A percentile compares a stretch with the other conserved stretches of the same genome.
These are phyloP conservation scores for Heliconius hewitsoni DNA, from an alignment of 1,140 invertebrate species.

Conservation along the genomic window DNA sequence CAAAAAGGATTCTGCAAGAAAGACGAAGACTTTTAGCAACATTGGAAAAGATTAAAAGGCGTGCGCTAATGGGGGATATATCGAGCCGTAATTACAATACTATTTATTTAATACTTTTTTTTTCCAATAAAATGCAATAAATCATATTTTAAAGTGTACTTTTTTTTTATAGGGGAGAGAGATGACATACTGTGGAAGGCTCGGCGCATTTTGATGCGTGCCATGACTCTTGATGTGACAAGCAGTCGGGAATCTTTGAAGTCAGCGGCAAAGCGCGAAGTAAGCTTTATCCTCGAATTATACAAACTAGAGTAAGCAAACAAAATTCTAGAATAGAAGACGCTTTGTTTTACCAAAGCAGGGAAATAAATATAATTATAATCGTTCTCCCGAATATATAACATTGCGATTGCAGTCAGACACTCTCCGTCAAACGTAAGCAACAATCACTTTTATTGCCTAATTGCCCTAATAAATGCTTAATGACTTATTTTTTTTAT, in stretches of 20 bases:
- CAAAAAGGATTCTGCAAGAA: constrained; percentile 5
- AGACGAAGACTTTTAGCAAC: background rate
- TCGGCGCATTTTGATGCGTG: background rate
- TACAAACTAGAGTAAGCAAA: too few species aligned
- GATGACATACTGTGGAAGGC: constrained; percentile 13
- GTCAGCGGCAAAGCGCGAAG: background rate
- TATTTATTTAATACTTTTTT: background rate
- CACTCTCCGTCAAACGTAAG: too few species aligned
- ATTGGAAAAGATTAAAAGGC: background rate
- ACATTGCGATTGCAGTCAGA: too few species aligned
- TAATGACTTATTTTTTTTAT: too few species aligned
- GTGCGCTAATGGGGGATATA: background rate
- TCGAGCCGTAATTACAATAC: background rate
- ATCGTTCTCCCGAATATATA: too few species aligned
- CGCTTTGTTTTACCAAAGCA: too few species aligned
- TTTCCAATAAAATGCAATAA: background rate
- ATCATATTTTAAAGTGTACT: background rate
- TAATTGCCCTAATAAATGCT: too few species aligned
- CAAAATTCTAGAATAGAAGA: background rate
- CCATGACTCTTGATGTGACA: constrained; percentile 9
- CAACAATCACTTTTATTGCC: too few species aligned
- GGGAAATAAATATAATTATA: too few species aligned
- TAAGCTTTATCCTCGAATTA: background rate
- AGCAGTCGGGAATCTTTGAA: constrained; percentile 1
- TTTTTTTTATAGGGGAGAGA: constrained; percentile 6